Conservation (phyloP, 2,888 invertebrate species). For the Chaetoderma sp. region DNA sequence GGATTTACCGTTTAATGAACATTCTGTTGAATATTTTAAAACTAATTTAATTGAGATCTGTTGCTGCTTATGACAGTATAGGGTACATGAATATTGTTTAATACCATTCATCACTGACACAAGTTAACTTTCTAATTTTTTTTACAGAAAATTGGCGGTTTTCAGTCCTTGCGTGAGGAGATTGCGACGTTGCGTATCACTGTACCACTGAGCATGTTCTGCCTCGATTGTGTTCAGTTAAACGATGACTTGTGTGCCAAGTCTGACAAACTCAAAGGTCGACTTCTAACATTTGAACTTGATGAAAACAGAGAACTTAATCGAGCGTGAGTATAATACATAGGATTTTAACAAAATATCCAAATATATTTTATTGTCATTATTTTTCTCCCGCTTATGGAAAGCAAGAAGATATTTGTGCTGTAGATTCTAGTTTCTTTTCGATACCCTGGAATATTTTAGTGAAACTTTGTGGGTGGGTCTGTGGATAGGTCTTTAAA, state of each 20-base stretch:
- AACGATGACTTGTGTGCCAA: constrained; percentile 77
- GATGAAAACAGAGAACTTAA: constrained; percentile 81
- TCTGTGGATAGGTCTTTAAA: too few relatives aligned
- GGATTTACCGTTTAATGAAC: too few relatives aligned
- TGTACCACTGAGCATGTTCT: constrained; percentile 86
- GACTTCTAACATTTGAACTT: constrained; percentile 79
- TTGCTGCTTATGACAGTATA: too few relatives aligned
- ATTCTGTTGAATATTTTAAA: too few relatives aligned
- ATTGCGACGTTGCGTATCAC: constrained; percentile 80
- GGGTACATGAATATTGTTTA: too few relatives aligned
- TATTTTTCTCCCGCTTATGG: too few relatives aligned
- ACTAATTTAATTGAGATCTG: too few relatives aligned
- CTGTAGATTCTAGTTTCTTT: neutral
- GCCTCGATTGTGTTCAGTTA: constrained; percentile 79
- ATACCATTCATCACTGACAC: too few relatives aligned
- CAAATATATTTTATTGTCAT: too few relatives aligned
- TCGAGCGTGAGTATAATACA: constrained; percentile 77
- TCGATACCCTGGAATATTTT: too few relatives aligned
- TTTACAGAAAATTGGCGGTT: constrained; percentile 76
- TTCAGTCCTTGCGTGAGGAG: constrained; percentile 80
- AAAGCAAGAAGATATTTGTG: too few relatives aligned
- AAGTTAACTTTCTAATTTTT: constrained; percentile 3
- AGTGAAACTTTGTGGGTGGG: too few relatives aligned
- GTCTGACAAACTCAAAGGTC: constrained; percentile 75
- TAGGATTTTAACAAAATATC: neutral